phyloP scores from a whole-genome alignment of 64 coral and sea anemone species.

The Actinia tenebrosa region DNA sequence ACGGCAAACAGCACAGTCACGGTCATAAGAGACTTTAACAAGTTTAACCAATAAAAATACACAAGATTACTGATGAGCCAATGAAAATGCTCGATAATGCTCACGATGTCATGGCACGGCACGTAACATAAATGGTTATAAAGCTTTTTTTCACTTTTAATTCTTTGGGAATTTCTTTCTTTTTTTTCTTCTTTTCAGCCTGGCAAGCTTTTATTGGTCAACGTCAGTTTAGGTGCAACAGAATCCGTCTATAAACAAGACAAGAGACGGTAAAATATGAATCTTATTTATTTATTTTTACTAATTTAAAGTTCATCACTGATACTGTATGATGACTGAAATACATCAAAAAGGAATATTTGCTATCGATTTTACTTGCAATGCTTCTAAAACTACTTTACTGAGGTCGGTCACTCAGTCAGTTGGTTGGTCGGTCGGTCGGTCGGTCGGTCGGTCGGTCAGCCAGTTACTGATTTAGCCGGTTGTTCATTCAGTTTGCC shows the following conservation, averaged over 20 bases:
- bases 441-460: too few species aligned
- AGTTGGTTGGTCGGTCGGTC: too few species aligned
- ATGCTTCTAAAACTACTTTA: too few species aligned
- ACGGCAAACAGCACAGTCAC: too few species aligned
- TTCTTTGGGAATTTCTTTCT: background rate
- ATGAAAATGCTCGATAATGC: background rate
- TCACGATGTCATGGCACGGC: too few species aligned
- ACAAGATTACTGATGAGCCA: background rate
- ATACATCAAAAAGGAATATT: background rate
- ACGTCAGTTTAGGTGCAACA: constrained; percentile 69
- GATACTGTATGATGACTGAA: too few species aligned
- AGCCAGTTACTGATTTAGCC: too few species aligned
- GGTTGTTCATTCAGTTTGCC: constrained; percentile 44
- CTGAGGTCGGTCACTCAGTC: too few species aligned
- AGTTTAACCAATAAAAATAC: too few species aligned
- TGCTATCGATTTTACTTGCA: background rate
- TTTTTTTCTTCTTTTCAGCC: constrained; percentile 28
- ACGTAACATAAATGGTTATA: too few species aligned
- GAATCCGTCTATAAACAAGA: constrained; percentile 65
- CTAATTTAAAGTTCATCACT: too few species aligned
- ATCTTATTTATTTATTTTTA: background rate
- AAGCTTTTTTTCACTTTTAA: background rate
- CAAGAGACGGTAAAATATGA: constrained; percentile 39
- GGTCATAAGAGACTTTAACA: too few species aligned
- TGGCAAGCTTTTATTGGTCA: constrained; percentile 72